Conservation (phyloP, 2,888 invertebrate species). For the Hydrotaea diabolus region DNA sequence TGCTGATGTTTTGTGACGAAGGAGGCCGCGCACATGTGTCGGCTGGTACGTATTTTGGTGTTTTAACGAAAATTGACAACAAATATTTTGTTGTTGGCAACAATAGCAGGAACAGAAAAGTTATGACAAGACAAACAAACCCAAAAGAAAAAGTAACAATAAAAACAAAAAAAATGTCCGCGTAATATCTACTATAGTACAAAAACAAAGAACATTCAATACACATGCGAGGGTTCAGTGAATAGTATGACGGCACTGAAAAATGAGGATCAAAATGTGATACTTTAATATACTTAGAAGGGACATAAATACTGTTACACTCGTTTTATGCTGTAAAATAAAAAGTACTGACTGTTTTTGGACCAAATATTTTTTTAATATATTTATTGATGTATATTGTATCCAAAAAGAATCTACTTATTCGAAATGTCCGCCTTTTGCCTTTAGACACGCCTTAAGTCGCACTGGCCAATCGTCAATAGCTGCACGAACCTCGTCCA, state of each 20-base stretch:
- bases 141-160: constrained; percentile 15
- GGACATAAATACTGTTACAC: too few relatives aligned
- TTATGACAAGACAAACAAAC: constrained; percentile 32
- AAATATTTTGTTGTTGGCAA: constrained; percentile 33
- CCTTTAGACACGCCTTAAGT: too few relatives aligned
- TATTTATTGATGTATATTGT: too few relatives aligned
- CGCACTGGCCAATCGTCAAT: too few relatives aligned
- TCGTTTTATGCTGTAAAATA: too few relatives aligned
- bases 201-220: neutral
- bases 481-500: too few relatives aligned
- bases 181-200: neutral
- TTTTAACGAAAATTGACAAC: constrained; percentile 53
- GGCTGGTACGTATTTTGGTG: constrained; percentile 32
- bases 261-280: too few relatives aligned
- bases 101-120: constrained; percentile 16
- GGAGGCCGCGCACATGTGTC: constrained; percentile 40
- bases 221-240: neutral
- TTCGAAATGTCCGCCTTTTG: too few relatives aligned
- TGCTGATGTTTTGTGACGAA: constrained; percentile 24
- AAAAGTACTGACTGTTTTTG: too few relatives aligned
- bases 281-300: too few relatives aligned
- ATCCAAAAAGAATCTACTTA: too few relatives aligned
- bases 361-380: too few relatives aligned
- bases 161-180: neutral
- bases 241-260: neutral